Percentiles rank a stretch among this genome's conserved stretches.
Conservation (phyloP, 2,797 vertebrate species). For the Vireo griseus region DNA sequence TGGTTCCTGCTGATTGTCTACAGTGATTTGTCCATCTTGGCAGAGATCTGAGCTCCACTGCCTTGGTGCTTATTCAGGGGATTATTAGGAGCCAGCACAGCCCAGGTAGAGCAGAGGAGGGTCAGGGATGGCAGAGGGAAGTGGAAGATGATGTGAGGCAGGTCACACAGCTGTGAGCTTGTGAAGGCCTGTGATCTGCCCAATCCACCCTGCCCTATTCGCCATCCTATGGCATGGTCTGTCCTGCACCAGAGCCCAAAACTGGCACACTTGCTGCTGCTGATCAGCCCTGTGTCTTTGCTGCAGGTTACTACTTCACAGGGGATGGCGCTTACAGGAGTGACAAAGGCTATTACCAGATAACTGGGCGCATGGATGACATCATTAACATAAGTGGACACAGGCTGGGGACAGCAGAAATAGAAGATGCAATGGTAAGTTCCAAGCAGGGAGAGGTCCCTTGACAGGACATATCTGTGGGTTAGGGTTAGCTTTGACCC, state of each 20-base stretch:
- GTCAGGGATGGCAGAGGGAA: not conserved
- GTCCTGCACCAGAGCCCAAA: not conserved
- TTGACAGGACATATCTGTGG: not conserved
- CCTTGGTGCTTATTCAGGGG: not conserved
- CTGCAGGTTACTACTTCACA: slow-evolving; percentile 90
- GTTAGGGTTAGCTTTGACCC: not conserved
- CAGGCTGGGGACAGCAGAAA: slow-evolving; percentile 91
- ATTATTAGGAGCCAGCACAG: not conserved
- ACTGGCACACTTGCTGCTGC: not conserved
- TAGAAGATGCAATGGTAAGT: slow-evolving; percentile 89
- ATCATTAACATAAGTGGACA: slow-evolving; percentile 95
- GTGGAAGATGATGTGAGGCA: not conserved
- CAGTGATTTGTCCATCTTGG: not conserved
- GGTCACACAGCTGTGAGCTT: not conserved
- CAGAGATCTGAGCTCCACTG: not conserved
- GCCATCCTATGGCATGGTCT: fast-evolving
- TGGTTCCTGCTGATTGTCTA: not conserved
- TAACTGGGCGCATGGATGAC: slow-evolving; percentile 92
- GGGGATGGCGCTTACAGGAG: slow-evolving; percentile 89
- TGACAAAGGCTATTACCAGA: slow-evolving; percentile 89
- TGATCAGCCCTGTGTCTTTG: not conserved
- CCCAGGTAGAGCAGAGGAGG: not conserved
- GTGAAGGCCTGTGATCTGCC: not conserved
- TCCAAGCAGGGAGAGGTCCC: not conserved
- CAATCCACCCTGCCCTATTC: fast-evolving